phyloP scores from a whole-genome alignment of 2,888 invertebrate genomes.

The Alloplasta piceator region DNA sequence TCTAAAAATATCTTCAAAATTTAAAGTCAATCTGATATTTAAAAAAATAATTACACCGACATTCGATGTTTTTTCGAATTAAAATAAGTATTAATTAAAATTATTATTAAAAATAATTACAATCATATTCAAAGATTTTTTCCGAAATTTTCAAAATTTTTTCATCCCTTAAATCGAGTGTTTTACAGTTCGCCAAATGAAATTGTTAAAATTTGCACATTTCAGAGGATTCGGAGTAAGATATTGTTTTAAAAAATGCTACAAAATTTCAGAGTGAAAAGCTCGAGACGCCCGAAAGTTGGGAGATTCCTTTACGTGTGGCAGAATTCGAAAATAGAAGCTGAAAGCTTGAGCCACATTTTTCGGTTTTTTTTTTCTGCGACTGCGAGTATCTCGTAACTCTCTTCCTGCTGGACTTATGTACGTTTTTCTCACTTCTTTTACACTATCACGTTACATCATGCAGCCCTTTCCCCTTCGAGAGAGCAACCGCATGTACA shows the following conservation, averaged over 20 bases:
- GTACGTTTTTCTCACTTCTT: background rate
- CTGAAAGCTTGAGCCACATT: slow-evolving; percentile 44
- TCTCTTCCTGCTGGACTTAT: slow-evolving; percentile 35
- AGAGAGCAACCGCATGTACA: no score
- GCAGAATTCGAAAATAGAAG: slow-evolving; percentile 58
- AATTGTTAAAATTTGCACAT: no score
- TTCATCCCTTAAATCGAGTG: no score
- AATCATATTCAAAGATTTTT: no score
- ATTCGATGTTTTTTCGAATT: no score
- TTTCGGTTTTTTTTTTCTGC: slow-evolving; percentile 30
- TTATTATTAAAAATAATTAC: no score
- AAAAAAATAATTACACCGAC: no score
- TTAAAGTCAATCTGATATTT: no score
- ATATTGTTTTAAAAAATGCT: background rate
- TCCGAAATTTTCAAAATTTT: no score
- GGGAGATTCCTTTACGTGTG: background rate
- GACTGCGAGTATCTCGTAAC: slow-evolving; percentile 38
- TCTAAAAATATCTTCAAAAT: no score
- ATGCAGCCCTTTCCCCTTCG: slow-evolving; percentile 34
- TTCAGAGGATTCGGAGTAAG: background rate
- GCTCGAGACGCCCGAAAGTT: background rate
- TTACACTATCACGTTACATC: slow-evolving; percentile 53
- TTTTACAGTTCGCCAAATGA: no score
- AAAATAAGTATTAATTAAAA: no score
- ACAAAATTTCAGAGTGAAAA: slow-evolving; percentile 11